Evolutionary conservation across 2,888 invertebrate species (phyloP), one percentile per base, ranked within the genome.

Genomic region (Andrena bucephala): DNA sequence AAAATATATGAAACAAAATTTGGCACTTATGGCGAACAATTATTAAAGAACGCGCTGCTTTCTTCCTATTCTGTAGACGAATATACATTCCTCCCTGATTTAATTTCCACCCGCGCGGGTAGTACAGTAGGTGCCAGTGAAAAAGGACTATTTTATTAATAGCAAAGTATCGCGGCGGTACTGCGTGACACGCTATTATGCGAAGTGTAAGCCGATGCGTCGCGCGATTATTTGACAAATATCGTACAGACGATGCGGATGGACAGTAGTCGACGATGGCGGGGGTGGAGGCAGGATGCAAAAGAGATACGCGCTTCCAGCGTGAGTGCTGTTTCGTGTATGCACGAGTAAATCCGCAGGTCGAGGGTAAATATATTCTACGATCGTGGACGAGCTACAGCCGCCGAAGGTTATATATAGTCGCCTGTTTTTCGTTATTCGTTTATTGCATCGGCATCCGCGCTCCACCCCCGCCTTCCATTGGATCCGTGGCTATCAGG

Each of bases 261-360:
- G 71, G 83, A 83, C 70, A 54, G 69, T 57, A 77, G 70, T 63
- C 74, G 73, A 71, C 20, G 68, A 63, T 33, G 60, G 16, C 27
- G 16, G 57, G 50, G 59, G 48, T 27, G 59, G 57, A 57, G 42
- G 31, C 66, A 71, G 77, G 67, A 60, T 69, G 85, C 79, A 68
- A 77, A 84, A 80, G 88, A 87, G 85, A 88, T 84, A 86, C 59
- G 82, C 79, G 80, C 52, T 81, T 69, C 81, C 83, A 83, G 80
- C 87, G 86, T 88, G 91, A 92, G 92, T 92, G 92, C 90, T 90
- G 90, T 92, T 92, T 87, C 92, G 89, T 92, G 92, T 92, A 91
- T 88, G 90, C 90, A 87, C 89, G 89, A 89, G 90, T 87, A 91
- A 92, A 92, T 92, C 90, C 89, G 91, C 85, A 89, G 90, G 89